These are phyloP conservation scores for Schizotus pectinicornis DNA, from an alignment of 2,888 invertebrate species.

Conservation along the genomic window DNA sequence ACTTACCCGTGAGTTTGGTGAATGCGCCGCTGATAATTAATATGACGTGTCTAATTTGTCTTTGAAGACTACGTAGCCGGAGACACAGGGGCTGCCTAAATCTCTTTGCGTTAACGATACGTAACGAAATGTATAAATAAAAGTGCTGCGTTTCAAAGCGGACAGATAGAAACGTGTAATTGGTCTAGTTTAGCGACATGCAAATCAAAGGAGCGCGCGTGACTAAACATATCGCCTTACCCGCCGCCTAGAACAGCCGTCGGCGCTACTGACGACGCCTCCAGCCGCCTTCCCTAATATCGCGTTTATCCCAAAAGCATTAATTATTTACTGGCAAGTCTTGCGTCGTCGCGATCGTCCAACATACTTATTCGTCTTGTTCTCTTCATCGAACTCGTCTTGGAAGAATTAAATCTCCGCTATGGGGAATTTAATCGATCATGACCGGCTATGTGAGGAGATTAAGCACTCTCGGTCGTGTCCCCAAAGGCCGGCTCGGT, in stretches of 20 bases:
- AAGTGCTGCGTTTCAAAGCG: slow-evolving; percentile 52
- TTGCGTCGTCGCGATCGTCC: background rate
- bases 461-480: slow-evolving; percentile 42
- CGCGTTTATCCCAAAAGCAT: background rate
- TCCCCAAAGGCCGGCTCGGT: background rate
- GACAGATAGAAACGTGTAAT: slow-evolving; percentile 54
- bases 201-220: slow-evolving; percentile 57
- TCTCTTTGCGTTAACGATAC: slow-evolving; percentile 53
- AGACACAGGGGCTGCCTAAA: slow-evolving; percentile 35
- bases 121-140: slow-evolving; percentile 54
- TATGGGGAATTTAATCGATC: no score
- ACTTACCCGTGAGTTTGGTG: slow-evolving; percentile 7
- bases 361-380: background rate
- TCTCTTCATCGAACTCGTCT: background rate
- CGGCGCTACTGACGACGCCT: slow-evolving; percentile 17
- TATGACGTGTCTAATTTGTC: slow-evolving; percentile 44
- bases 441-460: slow-evolving; percentile 42
- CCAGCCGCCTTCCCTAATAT: slow-evolving; percentile 20
- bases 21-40: slow-evolving; percentile 39
- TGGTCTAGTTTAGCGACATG: slow-evolving; percentile 58
- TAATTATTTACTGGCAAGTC: background rate
- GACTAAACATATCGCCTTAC: slow-evolving; percentile 58
- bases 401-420: no score
- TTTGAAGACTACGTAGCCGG: slow-evolving; percentile 40
- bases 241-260: slow-evolving; percentile 31